Conservation (phyloP, 2,888 invertebrate genomes). For the Cynaeus angustus region DNA sequence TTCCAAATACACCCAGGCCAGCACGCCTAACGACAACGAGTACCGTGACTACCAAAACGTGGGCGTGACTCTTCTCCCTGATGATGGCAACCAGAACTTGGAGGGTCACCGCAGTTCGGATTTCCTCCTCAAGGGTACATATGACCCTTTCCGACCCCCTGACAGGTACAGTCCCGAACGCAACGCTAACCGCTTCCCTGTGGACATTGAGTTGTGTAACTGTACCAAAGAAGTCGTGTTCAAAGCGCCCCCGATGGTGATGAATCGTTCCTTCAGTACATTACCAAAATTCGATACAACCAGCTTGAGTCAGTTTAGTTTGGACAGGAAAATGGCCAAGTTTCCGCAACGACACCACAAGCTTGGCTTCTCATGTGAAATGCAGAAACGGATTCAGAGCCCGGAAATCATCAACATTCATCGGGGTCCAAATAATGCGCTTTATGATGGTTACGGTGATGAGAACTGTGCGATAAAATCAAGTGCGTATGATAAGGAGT, state of each 20-base stretch:
- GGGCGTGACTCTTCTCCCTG: constrained; percentile 60
- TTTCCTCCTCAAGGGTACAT: constrained; percentile 63
- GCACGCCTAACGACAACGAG: constrained; percentile 66
- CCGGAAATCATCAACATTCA: constrained; percentile 70
- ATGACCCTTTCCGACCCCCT: constrained; percentile 55
- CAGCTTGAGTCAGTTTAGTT: constrained; percentile 70
- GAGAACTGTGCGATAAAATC: constrained; percentile 64
- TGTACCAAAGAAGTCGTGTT: constrained; percentile 61
- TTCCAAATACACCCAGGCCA: constrained; percentile 69
- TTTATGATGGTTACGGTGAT: constrained; percentile 64
- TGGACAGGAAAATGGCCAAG: constrained; percentile 69
- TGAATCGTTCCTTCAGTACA: constrained; percentile 64
- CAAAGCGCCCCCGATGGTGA: constrained; percentile 50
- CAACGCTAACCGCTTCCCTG: constrained; percentile 62
- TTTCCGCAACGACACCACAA: constrained; percentile 49
- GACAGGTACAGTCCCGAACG: constrained; percentile 60
- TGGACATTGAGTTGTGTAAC: constrained; percentile 67
- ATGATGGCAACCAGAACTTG: constrained; percentile 62
- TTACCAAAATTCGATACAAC: constrained; percentile 65
- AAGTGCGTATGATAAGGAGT: constrained; percentile 65
- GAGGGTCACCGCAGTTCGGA: constrained; percentile 64
- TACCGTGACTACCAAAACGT: constrained; percentile 67
- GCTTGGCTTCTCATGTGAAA: constrained; percentile 58
- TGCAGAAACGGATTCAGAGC: constrained; percentile 63
- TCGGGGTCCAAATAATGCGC: constrained; percentile 63